These are phyloP conservation scores for Mus pahari DNA, from an alignment of 2,113 vertebrate genomes.

Conservation along the genomic window DNA sequence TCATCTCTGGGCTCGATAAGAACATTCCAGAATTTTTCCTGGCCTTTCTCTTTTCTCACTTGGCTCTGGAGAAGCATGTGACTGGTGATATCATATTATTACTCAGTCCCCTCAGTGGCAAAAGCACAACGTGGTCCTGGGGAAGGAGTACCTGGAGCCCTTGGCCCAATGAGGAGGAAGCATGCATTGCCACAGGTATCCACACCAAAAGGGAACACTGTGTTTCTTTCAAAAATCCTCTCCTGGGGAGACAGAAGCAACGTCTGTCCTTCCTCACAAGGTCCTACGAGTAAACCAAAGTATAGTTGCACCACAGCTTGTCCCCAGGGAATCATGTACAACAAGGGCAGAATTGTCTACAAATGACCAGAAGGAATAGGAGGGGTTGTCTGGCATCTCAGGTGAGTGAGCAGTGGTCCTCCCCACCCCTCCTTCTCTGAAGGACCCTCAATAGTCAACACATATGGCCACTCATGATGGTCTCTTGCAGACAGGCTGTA, in stretches of 20 bases:
- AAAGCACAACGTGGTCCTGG: background rate
- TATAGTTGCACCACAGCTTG: too few relatives aligned
- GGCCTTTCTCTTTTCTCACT: background rate
- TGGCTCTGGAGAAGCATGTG: background rate
- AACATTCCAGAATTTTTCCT: background rate
- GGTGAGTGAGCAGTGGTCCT: background rate
- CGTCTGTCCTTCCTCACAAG: background rate
- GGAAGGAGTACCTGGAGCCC: background rate
- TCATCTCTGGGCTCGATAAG: background rate
- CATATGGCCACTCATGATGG: background rate
- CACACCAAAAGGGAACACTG: too few relatives aligned
- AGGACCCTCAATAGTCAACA: background rate
- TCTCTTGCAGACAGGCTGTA: background rate
- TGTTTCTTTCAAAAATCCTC: background rate
- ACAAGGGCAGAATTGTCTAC: too few relatives aligned
- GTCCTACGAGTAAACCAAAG: background rate
- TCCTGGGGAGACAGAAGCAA: background rate
- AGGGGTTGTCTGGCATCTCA: background rate
- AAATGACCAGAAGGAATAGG: background rate
- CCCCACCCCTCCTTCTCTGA: background rate
- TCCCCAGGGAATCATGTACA: too few relatives aligned
- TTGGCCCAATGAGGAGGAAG: background rate
- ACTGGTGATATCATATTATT: background rate
- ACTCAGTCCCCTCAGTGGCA: too few relatives aligned
- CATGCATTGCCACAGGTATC: accelerated